Evolutionary conservation across 2,113 vertebrate genomes (phyloP).

Genomic region (Macheiramphus alcinus): DNA sequence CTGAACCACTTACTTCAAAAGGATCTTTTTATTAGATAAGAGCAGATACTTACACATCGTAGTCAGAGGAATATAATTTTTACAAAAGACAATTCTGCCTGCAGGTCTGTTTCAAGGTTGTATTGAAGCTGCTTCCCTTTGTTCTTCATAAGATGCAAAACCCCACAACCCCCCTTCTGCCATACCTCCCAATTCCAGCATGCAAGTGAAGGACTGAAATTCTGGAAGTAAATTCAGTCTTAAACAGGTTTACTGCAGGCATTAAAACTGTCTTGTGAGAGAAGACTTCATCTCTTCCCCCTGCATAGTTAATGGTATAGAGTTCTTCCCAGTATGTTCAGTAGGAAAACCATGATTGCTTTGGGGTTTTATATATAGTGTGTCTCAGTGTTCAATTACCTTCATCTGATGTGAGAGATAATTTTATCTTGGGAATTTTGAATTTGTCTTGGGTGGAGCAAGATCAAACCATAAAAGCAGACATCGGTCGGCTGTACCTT

Average conservation of each 20-base stretch:
- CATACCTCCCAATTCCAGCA: not conserved
- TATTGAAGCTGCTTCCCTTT: slow-evolving; percentile 1
- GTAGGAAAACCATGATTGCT: not conserved
- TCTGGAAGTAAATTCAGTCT: not conserved
- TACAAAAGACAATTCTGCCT: not conserved
- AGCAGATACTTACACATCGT: not conserved
- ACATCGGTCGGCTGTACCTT: not conserved
- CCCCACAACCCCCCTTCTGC: not conserved
- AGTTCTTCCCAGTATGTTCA: not conserved
- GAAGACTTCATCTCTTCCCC: not conserved
- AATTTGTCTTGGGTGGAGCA: not conserved
- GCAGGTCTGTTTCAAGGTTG: not conserved
- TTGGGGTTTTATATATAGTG: not conserved
- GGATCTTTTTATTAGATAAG: not conserved
- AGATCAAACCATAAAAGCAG: not conserved
- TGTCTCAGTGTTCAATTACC: not conserved
- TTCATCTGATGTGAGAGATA: not conserved
- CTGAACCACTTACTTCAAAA: slow-evolving; percentile 18
- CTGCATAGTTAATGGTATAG: not conserved
- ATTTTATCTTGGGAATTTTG: not conserved
- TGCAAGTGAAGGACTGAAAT: not conserved
- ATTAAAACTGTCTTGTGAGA: not conserved
- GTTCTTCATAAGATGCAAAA: not conserved
- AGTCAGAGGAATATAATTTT: not conserved
- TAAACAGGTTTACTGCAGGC: not conserved